Base-by-base conservation (phyloP, 2,888 invertebrate genomes). In the Pollenia griseotomentosa region DNA sequence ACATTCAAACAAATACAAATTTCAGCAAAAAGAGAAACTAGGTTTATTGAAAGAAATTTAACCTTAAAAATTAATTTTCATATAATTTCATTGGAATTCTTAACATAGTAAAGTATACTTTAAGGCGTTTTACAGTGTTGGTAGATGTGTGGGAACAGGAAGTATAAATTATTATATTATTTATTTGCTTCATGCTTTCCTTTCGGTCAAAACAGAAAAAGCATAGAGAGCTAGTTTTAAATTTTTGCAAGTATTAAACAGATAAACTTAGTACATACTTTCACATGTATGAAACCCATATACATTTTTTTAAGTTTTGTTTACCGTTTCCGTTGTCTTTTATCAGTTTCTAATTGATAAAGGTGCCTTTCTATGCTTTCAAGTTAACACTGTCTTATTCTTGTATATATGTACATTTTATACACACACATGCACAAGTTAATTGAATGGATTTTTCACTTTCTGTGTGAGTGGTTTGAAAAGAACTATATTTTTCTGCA, bases 91-190 rank as follows among this genome's bases (percentile, higher is more conserved):
- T 33, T 5, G 4, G 5, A 33, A 33, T 33, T 5, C 6, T 4
- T 33, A 33, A 33, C 6, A 33, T 33, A 33, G 44, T 66, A 48
- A 65, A 75, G 86, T 66, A 80, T 86, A 86, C 71, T 83, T 80
- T 81, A 81, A 51, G 81, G 87, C 80, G 75, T 74, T 80, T 71
- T 16, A 61, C 61, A 63, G 19, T 79, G 65, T 71, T 42, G 46
- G 10, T 33, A 1, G 53, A 12, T 23, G 51, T 63, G 77, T 42
- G 48, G 68, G 74, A 70, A 79, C 51, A 75, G 33, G 12, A 83
- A 83, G 16, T 42, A 46, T 48, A 68, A 78, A 53, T 61, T 33
- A 42, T 66, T 73, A n/a, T 16, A 23, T 85, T 81, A 46, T 75
- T 81, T 75, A 63, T 77, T 57, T 85, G 48, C 59, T 66, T n/a